Base-by-base conservation (phyloP, 2,888 invertebrate genomes). In the Caenorhabditis sp. region DNA sequence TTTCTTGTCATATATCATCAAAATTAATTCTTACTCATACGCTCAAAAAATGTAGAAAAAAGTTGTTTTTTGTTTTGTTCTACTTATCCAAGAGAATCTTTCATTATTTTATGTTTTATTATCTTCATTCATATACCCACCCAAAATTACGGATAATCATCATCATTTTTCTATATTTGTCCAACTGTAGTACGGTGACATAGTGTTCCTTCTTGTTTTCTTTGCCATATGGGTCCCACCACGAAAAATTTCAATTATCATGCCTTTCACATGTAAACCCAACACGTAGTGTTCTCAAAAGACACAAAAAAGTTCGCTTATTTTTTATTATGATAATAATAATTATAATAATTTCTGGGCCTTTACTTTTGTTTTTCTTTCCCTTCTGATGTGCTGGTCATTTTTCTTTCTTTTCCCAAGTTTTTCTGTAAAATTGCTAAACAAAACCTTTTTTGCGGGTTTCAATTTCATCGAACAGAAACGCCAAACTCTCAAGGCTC, bases 31-130 rank as follows among this genome's bases (percentile, higher is more conserved):
- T 43, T 43, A 43, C 43, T 43, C 43, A 43, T 31, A 31, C 31
- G 31, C 31, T 31, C 31, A 43, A 43, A 43, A 43, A 43, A 43
- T 43, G 43, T 43, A 43, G 43, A 43, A 43, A 36, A 36, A 43
- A 43, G 17, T 43, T 43, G 43, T 43, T 43, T 43, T 43, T 43
- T 43, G 12, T 43, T 43, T 43, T 43, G 43, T 43, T 43, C 17
- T 43, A 43, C 43, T 43, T 14, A 43, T 43, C 43, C 43, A 43
- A 43, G 26, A 58, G 36, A 58, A 37, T 58, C 50, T 37, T 51
- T 65, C 49, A 58, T 53, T 51, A 31, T 31, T 31, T 31, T 31
- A 31, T 31, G 31, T 36, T 58, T 31, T 49, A 31, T 60, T 21
- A 43, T 43, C 17, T 43, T 43, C 43, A 10, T 43, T 43, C 17